phyloP scores from a whole-genome alignment of 2,888 invertebrate genomes.

The Eristalinus sepulchralis region DNA sequence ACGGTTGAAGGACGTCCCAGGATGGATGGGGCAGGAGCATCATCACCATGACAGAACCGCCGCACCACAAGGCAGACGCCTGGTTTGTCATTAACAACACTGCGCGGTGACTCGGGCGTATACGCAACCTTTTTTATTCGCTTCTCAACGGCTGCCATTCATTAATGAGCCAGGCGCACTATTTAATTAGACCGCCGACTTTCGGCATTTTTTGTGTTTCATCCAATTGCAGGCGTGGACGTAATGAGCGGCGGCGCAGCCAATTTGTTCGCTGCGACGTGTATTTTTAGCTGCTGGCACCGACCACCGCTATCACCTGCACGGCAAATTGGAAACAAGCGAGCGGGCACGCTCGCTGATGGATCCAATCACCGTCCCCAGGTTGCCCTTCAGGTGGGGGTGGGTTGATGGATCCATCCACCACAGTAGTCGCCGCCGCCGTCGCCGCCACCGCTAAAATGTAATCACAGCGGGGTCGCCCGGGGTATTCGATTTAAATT shows the following conservation, averaged over 20 bases:
- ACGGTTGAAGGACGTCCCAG: neutral
- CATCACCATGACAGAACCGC: neutral
- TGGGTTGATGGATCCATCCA: neutral
- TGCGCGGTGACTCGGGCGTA: constrained; percentile 50
- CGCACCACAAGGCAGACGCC: neutral
- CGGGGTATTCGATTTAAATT: constrained; percentile 52
- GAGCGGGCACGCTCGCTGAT: constrained; percentile 1
- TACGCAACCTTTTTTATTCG: constrained; percentile 57
- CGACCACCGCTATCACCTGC: constrained; percentile 38
- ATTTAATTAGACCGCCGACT: constrained; percentile 65
- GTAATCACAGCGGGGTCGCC: constrained; percentile 14
- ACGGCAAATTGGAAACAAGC: constrained; percentile 48
- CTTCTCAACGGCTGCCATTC: constrained; percentile 20
- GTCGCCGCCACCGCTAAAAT: too few species aligned
- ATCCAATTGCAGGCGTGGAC: constrained; percentile 56
- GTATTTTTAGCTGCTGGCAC: constrained; percentile 49
- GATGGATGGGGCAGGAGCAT: neutral
- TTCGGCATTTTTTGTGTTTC: constrained; percentile 56
- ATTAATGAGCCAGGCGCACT: constrained; percentile 63
- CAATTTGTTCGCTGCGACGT: constrained; percentile 47
- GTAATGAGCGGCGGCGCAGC: constrained; percentile 60
- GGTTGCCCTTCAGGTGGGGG: neutral
- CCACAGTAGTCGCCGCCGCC: neutral
- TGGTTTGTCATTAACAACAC: constrained; percentile 1
- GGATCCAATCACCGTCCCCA: constrained; percentile 7